Conservation (phyloP, 2,888 invertebrate genomes). For the Sarcophaga variegata region DNA sequence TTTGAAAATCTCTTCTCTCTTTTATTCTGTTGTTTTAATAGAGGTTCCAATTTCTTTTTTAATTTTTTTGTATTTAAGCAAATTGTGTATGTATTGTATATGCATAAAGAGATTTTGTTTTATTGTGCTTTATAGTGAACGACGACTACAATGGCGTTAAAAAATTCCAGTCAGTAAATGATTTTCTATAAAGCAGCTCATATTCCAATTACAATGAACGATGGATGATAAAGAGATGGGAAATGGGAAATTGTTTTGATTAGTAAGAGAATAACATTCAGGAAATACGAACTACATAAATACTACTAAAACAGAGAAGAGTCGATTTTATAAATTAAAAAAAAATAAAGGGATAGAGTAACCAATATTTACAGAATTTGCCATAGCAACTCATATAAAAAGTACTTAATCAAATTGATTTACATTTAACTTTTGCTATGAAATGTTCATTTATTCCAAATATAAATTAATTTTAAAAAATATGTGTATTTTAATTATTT, state of each 20-base stretch:
- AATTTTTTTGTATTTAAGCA: too few species aligned
- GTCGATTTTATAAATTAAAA: too few species aligned
- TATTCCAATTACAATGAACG: slow-evolving; percentile 50
- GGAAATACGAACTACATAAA: slow-evolving; percentile 14
- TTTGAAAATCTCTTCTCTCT: too few species aligned
- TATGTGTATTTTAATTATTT: too few species aligned
- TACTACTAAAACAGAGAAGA: not conserved
- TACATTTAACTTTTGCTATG: too few species aligned
- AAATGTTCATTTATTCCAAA: too few species aligned
- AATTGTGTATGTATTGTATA: not conserved
- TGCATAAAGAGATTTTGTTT: slow-evolving; percentile 35
- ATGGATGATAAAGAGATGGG: not conserved
- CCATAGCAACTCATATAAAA: not conserved
- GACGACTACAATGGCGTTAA: not conserved
- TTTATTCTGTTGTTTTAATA: slow-evolving; percentile 41
- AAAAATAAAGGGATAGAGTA: too few species aligned
- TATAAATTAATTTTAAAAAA: too few species aligned
- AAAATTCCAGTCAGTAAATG: slow-evolving; percentile 38
- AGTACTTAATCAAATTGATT: too few species aligned
- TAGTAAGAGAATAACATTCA: not conserved
- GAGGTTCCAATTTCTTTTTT: slow-evolving; percentile 28
- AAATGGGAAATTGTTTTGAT: slow-evolving; percentile 12
- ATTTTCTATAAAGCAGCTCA: slow-evolving; percentile 52
- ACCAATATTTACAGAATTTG: not conserved
- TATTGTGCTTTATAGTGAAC: slow-evolving; percentile 3